Base-by-base conservation (phyloP, 2,888 invertebrate species). In the Epinotia bilunana region DNA sequence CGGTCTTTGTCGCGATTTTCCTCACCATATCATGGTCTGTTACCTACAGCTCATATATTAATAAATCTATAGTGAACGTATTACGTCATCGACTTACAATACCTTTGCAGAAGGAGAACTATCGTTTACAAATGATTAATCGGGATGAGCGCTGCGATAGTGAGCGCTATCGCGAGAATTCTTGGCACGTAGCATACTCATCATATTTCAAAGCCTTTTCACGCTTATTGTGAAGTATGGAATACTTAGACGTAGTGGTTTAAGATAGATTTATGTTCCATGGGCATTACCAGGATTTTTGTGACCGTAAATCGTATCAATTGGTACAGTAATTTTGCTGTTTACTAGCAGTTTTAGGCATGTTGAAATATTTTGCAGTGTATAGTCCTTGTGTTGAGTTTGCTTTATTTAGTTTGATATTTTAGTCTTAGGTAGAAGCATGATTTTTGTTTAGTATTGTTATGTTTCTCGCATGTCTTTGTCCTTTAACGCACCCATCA, bases 401-500 rank as follows among this genome's bases (percentile, higher is more conserved):
- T 61, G n/a, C 63, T 67, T 49, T 74, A 65, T 70, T 70, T 62
- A 67, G 61, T 73, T 67, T 53, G 33, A 61, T 71, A 70, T 33
- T 43, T 43, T 69, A 69, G 58, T 65, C 39, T 13, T 70, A 58
- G n/a, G 13, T 74, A 74, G 74, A 53, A 65, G 74, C 70, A 71
- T 80, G 82, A 78, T 82, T 74, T 55, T 61, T 77, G 77, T 77
- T 74, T 60, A 65, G 62, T 78, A 77, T 61, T 71, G 77, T 77
- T 78, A 83, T 86, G 83, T 87, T 83, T 86, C 68, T 73, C n/a
- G 72, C 74, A 76, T 81, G 93, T 89, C 89, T 88, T 78, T 91
- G 92, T 91, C 92, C 92, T 93, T 91, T 90, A 87, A 86, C 90
- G 92, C 93, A 93, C 92, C 87, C 86, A 92, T 92, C 92, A 92